Conservation (phyloP, 2,113 vertebrate genomes). For the Tapirus terrestris region DNA sequence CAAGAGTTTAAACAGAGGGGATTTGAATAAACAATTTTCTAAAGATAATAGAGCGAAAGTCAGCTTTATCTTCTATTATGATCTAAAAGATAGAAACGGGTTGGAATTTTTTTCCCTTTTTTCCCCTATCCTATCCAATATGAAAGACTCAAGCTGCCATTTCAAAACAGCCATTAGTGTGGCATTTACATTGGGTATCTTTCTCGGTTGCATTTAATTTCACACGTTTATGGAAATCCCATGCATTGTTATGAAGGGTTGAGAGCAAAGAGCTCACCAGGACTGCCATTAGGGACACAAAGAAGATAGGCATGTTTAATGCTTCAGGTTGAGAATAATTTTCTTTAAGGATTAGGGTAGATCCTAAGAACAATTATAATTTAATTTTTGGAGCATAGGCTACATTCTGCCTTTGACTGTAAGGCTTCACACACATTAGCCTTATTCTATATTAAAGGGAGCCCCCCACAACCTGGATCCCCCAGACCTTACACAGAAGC, state of each 20-base stretch:
- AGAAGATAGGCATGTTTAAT: neutral
- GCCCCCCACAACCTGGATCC: neutral
- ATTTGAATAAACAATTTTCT: neutral
- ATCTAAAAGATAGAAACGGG: neutral
- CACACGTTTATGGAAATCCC: slow-evolving; percentile 9
- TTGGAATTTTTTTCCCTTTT: neutral
- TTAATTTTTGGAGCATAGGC: slow-evolving; percentile 23
- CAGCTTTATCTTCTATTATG: neutral
- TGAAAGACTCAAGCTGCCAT: neutral
- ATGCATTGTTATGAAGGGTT: neutral
- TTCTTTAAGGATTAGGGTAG: slow-evolving; percentile 39
- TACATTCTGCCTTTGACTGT: neutral
- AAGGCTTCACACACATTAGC: neutral
- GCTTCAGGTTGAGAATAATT: slow-evolving; percentile 3
- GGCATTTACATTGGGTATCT: neutral
- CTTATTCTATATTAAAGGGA: neutral
- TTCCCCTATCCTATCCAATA: neutral
- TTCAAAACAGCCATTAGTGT: slow-evolving; percentile 13
- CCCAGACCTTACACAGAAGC: neutral
- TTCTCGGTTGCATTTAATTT: neutral
- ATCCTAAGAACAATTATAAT: slow-evolving; percentile 29
- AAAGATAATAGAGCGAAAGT: slow-evolving; percentile 11
- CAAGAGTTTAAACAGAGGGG: neutral
- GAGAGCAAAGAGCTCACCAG: neutral
- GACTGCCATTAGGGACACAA: neutral